Conservation (phyloP, 2,888 invertebrate genomes). For the Cerastoderma edule region DNA sequence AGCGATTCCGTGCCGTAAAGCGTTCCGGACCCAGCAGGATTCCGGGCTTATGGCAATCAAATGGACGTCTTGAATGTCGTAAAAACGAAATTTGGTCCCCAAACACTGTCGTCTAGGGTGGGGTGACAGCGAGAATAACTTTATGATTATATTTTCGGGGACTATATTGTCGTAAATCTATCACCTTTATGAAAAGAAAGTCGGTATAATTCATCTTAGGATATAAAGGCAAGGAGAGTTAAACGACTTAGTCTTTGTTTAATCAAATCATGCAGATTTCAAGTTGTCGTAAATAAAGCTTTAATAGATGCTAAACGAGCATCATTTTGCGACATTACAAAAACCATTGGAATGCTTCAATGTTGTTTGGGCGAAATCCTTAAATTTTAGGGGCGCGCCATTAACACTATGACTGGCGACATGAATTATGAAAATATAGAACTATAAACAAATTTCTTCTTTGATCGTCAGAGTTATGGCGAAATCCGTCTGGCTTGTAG, state of each 20-base stretch:
- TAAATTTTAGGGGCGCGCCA: slow-evolving; percentile 34
- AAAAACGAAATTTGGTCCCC: slow-evolving; percentile 52
- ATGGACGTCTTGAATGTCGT: slow-evolving; percentile 50
- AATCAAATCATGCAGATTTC: slow-evolving; percentile 19
- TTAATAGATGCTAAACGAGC: slow-evolving; percentile 33
- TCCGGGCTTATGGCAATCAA: slow-evolving; percentile 47
- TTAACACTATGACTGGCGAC: slow-evolving; percentile 46
- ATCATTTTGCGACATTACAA: slow-evolving; percentile 36
- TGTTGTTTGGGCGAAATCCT: too few species aligned
- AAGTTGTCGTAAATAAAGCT: slow-evolving; percentile 43
- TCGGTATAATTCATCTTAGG: too few species aligned
- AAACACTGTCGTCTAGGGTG: slow-evolving; percentile 7
- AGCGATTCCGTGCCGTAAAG: slow-evolving; percentile 32
- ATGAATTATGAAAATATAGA: slow-evolving; percentile 50
- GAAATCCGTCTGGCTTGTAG: slow-evolving; percentile 18
- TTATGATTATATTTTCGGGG: slow-evolving; percentile 47
- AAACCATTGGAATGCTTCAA: slow-evolving; percentile 17
- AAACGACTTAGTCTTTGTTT: too few species aligned
- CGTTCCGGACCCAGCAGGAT: slow-evolving; percentile 36
- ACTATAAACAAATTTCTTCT: slow-evolving; percentile 39
- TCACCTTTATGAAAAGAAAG: too few species aligned
- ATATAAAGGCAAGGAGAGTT: too few species aligned
- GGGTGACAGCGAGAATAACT: not conserved
- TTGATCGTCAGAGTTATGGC: slow-evolving; percentile 34
- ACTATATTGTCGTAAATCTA: slow-evolving; percentile 23